Base-by-base conservation (phyloP, 2,888 invertebrate genomes). In the Caenorhabditis sp. region DNA sequence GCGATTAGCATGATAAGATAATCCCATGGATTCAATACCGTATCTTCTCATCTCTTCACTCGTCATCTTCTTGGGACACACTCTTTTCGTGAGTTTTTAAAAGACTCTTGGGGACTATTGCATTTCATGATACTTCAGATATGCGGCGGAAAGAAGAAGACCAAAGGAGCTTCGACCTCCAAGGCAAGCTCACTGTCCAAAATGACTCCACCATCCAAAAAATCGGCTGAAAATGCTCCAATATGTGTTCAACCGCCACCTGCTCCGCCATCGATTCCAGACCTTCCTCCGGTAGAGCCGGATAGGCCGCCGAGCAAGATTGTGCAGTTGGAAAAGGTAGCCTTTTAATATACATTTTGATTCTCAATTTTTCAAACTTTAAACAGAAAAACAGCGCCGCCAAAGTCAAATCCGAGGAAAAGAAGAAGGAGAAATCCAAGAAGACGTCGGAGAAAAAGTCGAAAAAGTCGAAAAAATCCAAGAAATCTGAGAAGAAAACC, bases 401-500 rank as follows among this genome's bases (percentile, higher is more conserved):
- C 6, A 64, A 64, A 47, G 47, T 38, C 19, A 14, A 35, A 24
- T 38, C 35, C 16, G 41, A 63, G 41, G 41, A 19, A 14, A 63
- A 63, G 14, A 19, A 16, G n/a, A n/a, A n/a, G 58, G 31, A 28
- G 26, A 41, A 63, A 41, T 19, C 38, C 19, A 12, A 38, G 24
- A 24, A 54, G 12, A 22, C 6, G 2, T 22, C 19, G 51, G 51
- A 51, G 7, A 51, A 51, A 24, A 63, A 61, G 12, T 24, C 35
- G 24, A 61, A 61, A 24, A 61, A 63, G n/a, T 61, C 61, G 22
- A 24, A 41, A 41, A 28, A 49, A n/a, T 49, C 47, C 49, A 51
- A 69, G n/a, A 38, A 49, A 24, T 28, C 41, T 0, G 47, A 47
- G 44, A 64, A 64, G 44, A 47, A 28, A 26, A 16, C 41, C 1